A percentile compares a stretch with the other conserved stretches of the same genome.
phyloP scores from a whole-genome alignment of 2,797 vertebrate species.

The Sparidentex hasta region DNA sequence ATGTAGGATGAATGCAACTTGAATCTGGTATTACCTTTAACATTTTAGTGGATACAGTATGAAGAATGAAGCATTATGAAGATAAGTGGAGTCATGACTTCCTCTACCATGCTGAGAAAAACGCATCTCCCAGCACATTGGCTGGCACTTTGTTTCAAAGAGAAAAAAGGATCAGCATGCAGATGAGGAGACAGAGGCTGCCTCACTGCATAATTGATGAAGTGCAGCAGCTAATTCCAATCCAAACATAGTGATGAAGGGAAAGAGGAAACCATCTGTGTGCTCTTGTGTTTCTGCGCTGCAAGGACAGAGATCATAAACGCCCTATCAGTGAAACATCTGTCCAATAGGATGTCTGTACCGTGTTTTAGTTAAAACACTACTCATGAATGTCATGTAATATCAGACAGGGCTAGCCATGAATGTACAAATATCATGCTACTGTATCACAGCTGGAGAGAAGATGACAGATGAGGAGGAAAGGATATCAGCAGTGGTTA shows the following conservation, averaged over 20 bases:
- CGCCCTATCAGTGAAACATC: constrained; percentile 53
- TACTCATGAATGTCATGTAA: constrained; percentile 10
- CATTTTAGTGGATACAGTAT: not conserved
- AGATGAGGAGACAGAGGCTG: constrained; percentile 62
- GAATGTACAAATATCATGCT: not conserved
- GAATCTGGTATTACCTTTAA: not conserved
- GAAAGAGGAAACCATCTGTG: constrained; percentile 70
- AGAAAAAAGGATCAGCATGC: constrained; percentile 50
- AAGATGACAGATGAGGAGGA: not conserved
- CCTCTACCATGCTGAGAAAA: constrained; percentile 44
- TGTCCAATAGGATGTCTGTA: constrained; percentile 43
- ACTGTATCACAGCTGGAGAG: constrained; percentile 12
- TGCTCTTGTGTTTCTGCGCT: constrained; percentile 52
- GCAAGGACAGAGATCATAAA: constrained; percentile 56
- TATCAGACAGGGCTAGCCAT: not conserved
- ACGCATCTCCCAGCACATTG: constrained; percentile 27
- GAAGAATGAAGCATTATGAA: not conserved
- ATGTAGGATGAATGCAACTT: not conserved
- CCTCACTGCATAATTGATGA: constrained; percentile 80
- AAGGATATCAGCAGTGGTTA: too few species aligned
- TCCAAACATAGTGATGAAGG: constrained; percentile 67
- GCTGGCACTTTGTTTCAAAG: constrained; percentile 58
- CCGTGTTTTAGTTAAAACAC: constrained; percentile 28
- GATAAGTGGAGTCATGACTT: constrained; percentile 42
- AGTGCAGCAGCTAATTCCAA: constrained; percentile 71